Percentiles rank a stretch among this genome's conserved stretches.
These are phyloP conservation scores for Lepus oiostolus DNA, from an alignment of 2,797 vertebrate species.

Conservation along the genomic window DNA sequence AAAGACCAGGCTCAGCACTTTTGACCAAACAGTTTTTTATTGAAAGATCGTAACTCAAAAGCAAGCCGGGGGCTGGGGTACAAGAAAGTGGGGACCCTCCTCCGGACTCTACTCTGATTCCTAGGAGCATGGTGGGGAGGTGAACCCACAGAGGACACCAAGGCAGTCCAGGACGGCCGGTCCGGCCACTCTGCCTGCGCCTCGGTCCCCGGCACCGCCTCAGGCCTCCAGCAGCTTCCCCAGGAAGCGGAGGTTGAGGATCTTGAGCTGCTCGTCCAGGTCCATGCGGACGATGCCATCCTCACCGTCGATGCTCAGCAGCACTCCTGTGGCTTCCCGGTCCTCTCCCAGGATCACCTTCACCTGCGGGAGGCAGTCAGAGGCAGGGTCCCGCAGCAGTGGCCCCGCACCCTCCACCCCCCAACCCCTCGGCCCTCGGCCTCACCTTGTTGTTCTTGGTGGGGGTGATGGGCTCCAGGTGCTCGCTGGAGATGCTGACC, in stretches of 20 bases:
- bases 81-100: conserved; percentile 23
- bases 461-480: conserved; percentile 95
- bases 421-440: too few relatives aligned
- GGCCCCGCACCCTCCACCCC: neutral
- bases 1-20: neutral
- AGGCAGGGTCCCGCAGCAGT: neutral
- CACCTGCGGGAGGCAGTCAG: conserved; percentile 87
- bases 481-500: conserved; percentile 96
- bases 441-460: conserved; percentile 97
- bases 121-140: conserved; percentile 33
- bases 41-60: conserved; percentile 76
- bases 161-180: conserved; percentile 11
- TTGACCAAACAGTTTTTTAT: conserved; percentile 80
- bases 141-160: conserved; percentile 56
- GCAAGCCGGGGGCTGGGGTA: conserved; percentile 47
- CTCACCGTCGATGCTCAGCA: conserved; percentile 96
- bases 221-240: conserved; percentile 94
- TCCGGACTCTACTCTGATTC: conserved; percentile 58
- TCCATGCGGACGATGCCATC: conserved; percentile 97
- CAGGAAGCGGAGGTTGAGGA: conserved; percentile 96
- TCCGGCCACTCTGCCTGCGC: neutral
- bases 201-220: neutral
- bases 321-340: conserved; percentile 94
- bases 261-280: conserved; percentile 95
- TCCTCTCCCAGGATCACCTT: conserved; percentile 97